phyloP scores from a whole-genome alignment of 2,113 vertebrate genomes.

The Anas platyrhynchos region DNA sequence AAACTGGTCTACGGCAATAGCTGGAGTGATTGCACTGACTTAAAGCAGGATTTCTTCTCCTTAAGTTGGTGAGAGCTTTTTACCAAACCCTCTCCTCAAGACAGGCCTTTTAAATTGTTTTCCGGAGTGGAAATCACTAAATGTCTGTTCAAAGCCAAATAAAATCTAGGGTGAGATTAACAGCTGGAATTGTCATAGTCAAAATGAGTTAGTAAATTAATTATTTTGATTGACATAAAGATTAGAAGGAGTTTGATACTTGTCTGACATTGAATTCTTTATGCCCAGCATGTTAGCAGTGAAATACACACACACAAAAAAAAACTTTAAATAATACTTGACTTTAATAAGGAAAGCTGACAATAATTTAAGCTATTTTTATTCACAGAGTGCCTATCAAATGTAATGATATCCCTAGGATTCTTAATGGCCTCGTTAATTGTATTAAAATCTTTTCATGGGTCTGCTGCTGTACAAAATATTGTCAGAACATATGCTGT shows the following conservation, averaged over 20 bases:
- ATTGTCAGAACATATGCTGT: neutral
- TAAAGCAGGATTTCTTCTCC: neutral
- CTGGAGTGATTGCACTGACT: neutral
- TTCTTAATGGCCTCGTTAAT: conserved; percentile 15
- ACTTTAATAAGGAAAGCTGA: neutral
- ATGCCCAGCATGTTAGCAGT: neutral
- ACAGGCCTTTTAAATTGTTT: neutral
- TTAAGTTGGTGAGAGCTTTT: neutral
- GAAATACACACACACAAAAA: neutral
- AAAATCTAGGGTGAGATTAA: neutral
- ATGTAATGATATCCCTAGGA: neutral
- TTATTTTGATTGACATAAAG: neutral
- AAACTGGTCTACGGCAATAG: neutral
- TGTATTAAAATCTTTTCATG: neutral
- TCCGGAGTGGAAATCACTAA: neutral
- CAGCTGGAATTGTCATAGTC: neutral
- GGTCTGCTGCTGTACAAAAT: neutral
- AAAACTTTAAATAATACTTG: neutral
- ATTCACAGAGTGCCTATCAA: neutral
- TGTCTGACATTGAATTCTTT: neutral
- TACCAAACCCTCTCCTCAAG: neutral
- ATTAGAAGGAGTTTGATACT: neutral
- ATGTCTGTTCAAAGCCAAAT: neutral
- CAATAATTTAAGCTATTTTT: neutral
- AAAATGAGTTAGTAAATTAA: neutral